Evolutionary conservation across 2,888 invertebrate genomes (phyloP), one percentile per base, ranked within the genome.

Genomic region (Metellina segmentata): DNA sequence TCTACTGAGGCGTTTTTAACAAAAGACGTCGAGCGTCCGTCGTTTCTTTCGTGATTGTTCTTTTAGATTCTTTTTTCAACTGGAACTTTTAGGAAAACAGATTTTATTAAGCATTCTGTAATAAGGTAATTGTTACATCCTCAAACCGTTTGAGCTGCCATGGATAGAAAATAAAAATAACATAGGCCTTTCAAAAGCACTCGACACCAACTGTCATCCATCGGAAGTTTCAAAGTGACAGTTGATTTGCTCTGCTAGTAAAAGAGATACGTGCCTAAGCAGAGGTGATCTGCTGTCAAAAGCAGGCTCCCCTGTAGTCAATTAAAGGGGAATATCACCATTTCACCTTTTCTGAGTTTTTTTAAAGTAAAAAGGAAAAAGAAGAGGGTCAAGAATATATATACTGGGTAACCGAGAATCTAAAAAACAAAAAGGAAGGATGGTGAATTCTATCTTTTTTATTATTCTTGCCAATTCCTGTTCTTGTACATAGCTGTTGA

Each of bases 401-500:
- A 70, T 13, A 34, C 34, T 72, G 71, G 72, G 72, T 78, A 75
- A 77, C 52, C 19, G 71, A 78, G 34, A 49, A 52, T 83, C 70
- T 71, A 89, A 85, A 85, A 90, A 11, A 85, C 81, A 82, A 90
- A 91, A 91, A 91, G 91, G 91, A 87, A 91, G 91, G 91, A 91
- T 91, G 91, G 91, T 91, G 91, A 92, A 89, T 89, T 92, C 89
- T 92, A 81, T 85, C 92, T 92, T 92, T 92, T 92, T 92, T 86
- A 92, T 89, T 89, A 78, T 92, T 89, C 92, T 92, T 92, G 92
- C 92, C 89, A 88, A 89, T 92, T 91, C 92, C 92, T 92, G 92
- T 92, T 92, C 90, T 85, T 92, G 92, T 92, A 92, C 48, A 92
- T 92, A 92, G 90, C 90, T 92, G 92, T 92, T 92, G 92, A 90